Percentiles rank a stretch among this genome's conserved stretches.
These are phyloP conservation scores for Zaprionus davidi DNA, from an alignment of 1,140 invertebrate genomes.

Conservation along the genomic window DNA sequence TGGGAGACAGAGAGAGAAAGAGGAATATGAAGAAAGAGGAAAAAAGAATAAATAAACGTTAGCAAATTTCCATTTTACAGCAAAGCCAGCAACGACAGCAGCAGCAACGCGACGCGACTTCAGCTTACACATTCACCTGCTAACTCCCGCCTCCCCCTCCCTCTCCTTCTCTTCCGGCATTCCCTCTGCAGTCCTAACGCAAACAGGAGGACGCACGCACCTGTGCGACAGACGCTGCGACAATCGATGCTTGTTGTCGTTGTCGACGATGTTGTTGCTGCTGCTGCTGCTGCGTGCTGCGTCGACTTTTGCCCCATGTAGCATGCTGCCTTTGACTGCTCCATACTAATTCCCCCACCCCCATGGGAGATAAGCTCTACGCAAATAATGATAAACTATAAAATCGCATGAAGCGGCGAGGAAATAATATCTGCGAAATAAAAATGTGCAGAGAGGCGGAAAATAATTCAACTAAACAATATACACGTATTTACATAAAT, in stretches of 20 bases:
- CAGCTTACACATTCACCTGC: constrained; percentile 14
- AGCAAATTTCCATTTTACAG: constrained; percentile 80
- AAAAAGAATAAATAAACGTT: constrained; percentile 79
- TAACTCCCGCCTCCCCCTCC: background rate
- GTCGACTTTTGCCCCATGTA: constrained; percentile 26
- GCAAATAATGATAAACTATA: constrained; percentile 83
- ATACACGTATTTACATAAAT: constrained; percentile 82
- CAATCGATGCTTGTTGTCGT: constrained; percentile 66
- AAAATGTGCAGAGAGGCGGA: constrained; percentile 79
- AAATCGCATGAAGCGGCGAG: constrained; percentile 67
- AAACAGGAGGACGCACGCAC: constrained; percentile 42
- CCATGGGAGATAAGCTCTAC: constrained; percentile 69
- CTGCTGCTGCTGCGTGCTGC: constrained; percentile 1
- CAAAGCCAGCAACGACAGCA: constrained; percentile 58
- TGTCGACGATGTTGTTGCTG: constrained; percentile 27
- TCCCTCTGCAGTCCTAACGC: background rate
- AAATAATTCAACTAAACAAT: constrained; percentile 83
- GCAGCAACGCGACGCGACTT: constrained; percentile 25
- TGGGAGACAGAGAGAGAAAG: background rate
- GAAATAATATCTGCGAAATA: constrained; percentile 78
- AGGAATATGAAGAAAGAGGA: constrained; percentile 5
- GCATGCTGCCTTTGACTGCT: constrained; percentile 27
- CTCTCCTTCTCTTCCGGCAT: background rate
- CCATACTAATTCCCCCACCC: constrained; percentile 63
- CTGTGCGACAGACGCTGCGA: constrained; percentile 59